Conservation (phyloP, 2,797 vertebrate genomes). For the Ataeniobius toweri region DNA sequence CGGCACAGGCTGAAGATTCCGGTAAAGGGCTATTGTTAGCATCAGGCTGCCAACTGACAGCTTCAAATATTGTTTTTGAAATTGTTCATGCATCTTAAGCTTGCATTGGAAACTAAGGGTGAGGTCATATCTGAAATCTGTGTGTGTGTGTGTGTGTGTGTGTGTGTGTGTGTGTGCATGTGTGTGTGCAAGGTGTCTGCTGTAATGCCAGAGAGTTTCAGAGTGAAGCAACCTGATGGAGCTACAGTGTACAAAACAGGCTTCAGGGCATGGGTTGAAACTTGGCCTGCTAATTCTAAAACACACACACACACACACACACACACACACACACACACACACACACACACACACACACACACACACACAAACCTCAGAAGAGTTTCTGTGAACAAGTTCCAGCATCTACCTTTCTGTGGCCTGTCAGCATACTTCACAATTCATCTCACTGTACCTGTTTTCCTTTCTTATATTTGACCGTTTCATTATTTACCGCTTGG, state of each 20-base stretch:
- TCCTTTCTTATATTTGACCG: constrained; percentile 17
- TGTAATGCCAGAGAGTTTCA: constrained; percentile 75
- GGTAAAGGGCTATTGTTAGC: constrained; percentile 77
- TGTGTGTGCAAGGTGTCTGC: constrained; percentile 52
- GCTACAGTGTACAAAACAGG: constrained; percentile 67
- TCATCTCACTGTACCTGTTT: constrained; percentile 67
- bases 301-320: constrained; percentile 39
- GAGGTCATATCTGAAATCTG: constrained; percentile 46
- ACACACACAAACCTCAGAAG: constrained; percentile 43
- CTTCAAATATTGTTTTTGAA: constrained; percentile 62
- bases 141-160: constrained; percentile 5
- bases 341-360: constrained; percentile 42
- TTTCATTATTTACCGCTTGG: constrained; percentile 1
- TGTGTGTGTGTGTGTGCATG: constrained; percentile 2
- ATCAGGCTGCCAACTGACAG: constrained; percentile 76
- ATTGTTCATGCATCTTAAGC: constrained; percentile 45
- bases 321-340: constrained; percentile 42
- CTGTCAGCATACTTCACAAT: constrained; percentile 66
- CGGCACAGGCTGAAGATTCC: constrained; percentile 89
- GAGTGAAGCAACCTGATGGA: constrained; percentile 74
- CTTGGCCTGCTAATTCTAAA: constrained; percentile 70
- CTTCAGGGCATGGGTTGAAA: constrained; percentile 72
- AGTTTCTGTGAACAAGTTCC: constrained; percentile 77
- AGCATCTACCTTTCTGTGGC: constrained; percentile 71
- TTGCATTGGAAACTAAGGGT: constrained; percentile 16